Percentiles rank a stretch among this genome's conserved stretches.
These are phyloP conservation scores for Halichoeres trimaculatus DNA, from an alignment of 2,113 vertebrate species.

Conservation along the genomic window DNA sequence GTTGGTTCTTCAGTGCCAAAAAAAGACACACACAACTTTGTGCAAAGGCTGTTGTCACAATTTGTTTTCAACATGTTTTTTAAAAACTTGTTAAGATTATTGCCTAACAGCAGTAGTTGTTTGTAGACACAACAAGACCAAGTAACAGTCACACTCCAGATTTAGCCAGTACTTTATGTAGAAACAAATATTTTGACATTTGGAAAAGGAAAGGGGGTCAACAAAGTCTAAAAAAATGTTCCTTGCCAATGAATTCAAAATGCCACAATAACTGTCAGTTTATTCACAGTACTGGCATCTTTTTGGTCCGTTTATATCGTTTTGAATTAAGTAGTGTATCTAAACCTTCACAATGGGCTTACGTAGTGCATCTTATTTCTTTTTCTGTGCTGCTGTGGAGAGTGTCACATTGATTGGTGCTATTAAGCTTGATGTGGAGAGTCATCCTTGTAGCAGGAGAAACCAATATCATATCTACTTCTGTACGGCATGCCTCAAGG, in stretches of 20 bases:
- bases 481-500: constrained; percentile 8
- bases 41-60: too few species aligned
- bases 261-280: not conserved
- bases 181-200: not conserved
- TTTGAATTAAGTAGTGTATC: too few species aligned
- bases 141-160: too few species aligned
- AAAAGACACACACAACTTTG: too few species aligned
- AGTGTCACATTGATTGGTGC: constrained; percentile 16
- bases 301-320: too few species aligned
- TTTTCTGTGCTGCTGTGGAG: not conserved
- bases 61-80: not conserved
- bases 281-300: not conserved
- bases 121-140: not conserved
- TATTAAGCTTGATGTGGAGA: constrained; percentile 1
- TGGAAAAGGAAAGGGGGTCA: not conserved
- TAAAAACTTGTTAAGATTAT: not conserved
- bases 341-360: not conserved
- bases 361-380: not conserved
- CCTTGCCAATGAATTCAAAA: not conserved
- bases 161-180: too few species aligned
- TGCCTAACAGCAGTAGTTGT: not conserved
- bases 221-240: not conserved
- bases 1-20: constrained; percentile 17
- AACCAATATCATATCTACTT: constrained; percentile 17
- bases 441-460: not conserved